A percentile compares a stretch with the other conserved stretches of the same genome.
These are phyloP conservation scores for Siniperca scherzeri DNA, from an alignment of 2,797 vertebrate species.

Conservation along the genomic window DNA sequence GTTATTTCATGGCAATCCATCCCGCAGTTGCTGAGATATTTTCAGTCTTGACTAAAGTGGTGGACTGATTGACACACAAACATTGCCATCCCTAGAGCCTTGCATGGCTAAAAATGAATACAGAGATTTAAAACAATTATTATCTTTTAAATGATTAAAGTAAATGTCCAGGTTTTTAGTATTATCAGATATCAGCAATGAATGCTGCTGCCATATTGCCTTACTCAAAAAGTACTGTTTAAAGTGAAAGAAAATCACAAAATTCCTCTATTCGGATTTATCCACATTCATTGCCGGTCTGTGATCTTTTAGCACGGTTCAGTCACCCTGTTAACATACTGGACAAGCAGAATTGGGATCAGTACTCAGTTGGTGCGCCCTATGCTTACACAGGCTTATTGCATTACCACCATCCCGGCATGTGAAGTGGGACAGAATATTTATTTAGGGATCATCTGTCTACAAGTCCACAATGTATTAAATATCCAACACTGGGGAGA, in stretches of 20 bases:
- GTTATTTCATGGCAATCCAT: not conserved
- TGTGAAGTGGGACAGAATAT: slow-evolving; percentile 72
- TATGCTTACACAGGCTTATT: slow-evolving; percentile 73
- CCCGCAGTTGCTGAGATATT: not conserved
- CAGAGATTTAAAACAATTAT: slow-evolving; percentile 10
- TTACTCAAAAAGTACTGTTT: not conserved
- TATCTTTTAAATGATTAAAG: slow-evolving; percentile 4
- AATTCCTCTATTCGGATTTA: slow-evolving; percentile 7
- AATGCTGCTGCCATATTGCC: not conserved
- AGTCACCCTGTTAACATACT: slow-evolving; percentile 38
- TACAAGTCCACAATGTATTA: slow-evolving; percentile 57
- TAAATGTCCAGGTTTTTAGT: slow-evolving; percentile 29
- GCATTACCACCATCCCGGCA: slow-evolving; percentile 64
- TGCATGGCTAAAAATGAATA: not conserved
- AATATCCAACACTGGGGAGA: slow-evolving; percentile 50
- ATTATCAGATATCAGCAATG: slow-evolving; percentile 4
- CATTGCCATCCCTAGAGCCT: not conserved
- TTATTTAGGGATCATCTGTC: slow-evolving; percentile 77
- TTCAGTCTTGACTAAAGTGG: not conserved
- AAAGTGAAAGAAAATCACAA: not conserved
- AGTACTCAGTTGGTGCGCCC: slow-evolving; percentile 35
- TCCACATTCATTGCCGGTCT: slow-evolving; percentile 8
- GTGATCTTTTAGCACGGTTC: slow-evolving; percentile 5
- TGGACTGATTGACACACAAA: not conserved
- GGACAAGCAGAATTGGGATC: slow-evolving; percentile 51